Evolutionary conservation across 2,888 invertebrate genomes (phyloP).

Genomic region (Euspilapteryx auroguttella): DNA sequence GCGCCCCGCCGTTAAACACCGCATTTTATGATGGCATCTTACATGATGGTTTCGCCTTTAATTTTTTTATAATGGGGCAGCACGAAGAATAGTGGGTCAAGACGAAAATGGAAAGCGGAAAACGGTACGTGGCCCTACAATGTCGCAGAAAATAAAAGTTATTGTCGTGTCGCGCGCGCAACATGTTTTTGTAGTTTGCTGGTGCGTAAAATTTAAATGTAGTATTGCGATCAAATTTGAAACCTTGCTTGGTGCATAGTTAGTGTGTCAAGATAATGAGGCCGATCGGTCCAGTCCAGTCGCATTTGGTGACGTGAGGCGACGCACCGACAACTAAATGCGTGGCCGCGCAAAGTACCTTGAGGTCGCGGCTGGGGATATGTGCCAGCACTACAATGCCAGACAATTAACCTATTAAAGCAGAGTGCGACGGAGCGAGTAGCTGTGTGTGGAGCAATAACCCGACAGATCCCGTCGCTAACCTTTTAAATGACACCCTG

Average conservation of each 20-base stretch:
- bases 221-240: too few species aligned
- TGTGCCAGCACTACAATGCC: slow-evolving; percentile 56
- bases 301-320: slow-evolving; percentile 28
- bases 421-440: slow-evolving; percentile 31
- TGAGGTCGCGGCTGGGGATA: slow-evolving; percentile 52
- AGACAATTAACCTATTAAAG: slow-evolving; percentile 56
- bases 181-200: neutral
- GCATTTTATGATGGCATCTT: too few species aligned
- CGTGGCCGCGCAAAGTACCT: slow-evolving; percentile 47
- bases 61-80: neutral
- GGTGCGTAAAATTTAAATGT: too few species aligned
- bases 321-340: slow-evolving; percentile 23
- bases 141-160: slow-evolving; percentile 7
- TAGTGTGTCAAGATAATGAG: too few species aligned
- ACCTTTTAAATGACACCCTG: slow-evolving; percentile 18
- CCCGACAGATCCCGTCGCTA: slow-evolving; percentile 28
- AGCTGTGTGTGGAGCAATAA: slow-evolving; percentile 39
- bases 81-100: neutral
- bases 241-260: too few species aligned
- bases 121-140: slow-evolving; percentile 4
- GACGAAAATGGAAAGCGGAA: slow-evolving; percentile 8
- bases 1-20: too few species aligned
- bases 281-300: slow-evolving; percentile 6
- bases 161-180: neutral
- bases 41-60: too few species aligned